A percentile compares a stretch with the other conserved stretches of the same genome.
Conservation (phyloP, 2,113 vertebrate species). For the Abramis brama region DNA sequence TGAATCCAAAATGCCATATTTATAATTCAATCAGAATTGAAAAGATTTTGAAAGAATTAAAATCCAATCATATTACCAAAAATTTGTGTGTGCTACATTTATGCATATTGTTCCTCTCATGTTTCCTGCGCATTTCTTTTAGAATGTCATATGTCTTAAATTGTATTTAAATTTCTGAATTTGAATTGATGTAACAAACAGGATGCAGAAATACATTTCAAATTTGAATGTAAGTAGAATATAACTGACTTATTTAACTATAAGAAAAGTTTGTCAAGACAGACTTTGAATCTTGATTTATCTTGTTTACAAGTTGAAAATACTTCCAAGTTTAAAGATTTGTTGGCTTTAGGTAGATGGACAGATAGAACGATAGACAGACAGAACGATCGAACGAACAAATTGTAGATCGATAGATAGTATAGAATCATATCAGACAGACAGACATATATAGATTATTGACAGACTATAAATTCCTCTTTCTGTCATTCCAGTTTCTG, state of each 20-base stretch:
- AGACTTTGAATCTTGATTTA: neutral
- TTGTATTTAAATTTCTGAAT: neutral
- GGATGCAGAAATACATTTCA: too few relatives aligned
- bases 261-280: too few relatives aligned
- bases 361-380: neutral
- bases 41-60: neutral
- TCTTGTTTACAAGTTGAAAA: neutral
- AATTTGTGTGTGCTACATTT: neutral
- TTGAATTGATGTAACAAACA: neutral
- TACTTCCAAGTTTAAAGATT: neutral
- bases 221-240: too few relatives aligned
- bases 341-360: neutral
- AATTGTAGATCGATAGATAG: neutral
- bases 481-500: neutral
- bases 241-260: neutral
- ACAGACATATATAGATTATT: too few relatives aligned
- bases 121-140: neutral
- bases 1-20: neutral
- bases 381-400: too few relatives aligned
- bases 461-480: too few relatives aligned
- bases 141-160: too few relatives aligned
- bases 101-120: neutral
- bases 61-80: neutral
- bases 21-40: neutral
- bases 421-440: neutral